phyloP scores from a whole-genome alignment of 2,113 vertebrate species.

The Mobula birostris region DNA sequence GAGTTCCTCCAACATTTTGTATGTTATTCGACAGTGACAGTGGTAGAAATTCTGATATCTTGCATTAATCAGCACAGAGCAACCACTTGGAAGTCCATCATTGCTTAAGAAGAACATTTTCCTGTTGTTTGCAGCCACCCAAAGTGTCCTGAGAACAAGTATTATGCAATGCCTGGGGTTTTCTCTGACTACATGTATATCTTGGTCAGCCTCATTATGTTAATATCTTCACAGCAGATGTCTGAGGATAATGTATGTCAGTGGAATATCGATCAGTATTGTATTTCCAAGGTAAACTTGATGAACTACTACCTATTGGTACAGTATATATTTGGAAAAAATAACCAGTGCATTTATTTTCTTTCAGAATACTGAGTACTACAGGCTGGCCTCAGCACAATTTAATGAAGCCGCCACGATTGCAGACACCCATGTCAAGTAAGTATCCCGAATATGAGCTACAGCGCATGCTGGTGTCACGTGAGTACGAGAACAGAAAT shows the following conservation, averaged over 20 bases:
- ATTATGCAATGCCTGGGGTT: neutral
- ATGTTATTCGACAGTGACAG: no score
- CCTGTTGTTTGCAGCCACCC: neutral
- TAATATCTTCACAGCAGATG: neutral
- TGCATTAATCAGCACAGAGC: no score
- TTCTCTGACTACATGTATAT: neutral
- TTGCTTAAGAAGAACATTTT: no score
- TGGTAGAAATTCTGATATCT: no score
- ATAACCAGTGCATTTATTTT: slow-evolving; percentile 40
- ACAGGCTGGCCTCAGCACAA: slow-evolving; percentile 71
- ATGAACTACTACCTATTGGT: neutral
- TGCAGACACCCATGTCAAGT: slow-evolving; percentile 72
- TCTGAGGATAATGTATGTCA: neutral
- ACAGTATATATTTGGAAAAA: neutral
- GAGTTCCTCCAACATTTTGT: no score
- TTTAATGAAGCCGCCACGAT: slow-evolving; percentile 70
- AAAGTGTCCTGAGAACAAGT: neutral
- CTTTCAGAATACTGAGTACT: slow-evolving; percentile 75
- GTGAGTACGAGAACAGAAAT: slow-evolving; percentile 55
- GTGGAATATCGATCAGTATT: slow-evolving; percentile 7
- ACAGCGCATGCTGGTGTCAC: slow-evolving; percentile 51
- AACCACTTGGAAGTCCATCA: no score
- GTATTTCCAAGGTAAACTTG: neutral
- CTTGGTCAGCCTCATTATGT: neutral
- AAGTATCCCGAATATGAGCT: slow-evolving; percentile 46